Evolutionary conservation across 2,888 invertebrate genomes (phyloP).

Genomic region (Deladenus siricidicola): DNA sequence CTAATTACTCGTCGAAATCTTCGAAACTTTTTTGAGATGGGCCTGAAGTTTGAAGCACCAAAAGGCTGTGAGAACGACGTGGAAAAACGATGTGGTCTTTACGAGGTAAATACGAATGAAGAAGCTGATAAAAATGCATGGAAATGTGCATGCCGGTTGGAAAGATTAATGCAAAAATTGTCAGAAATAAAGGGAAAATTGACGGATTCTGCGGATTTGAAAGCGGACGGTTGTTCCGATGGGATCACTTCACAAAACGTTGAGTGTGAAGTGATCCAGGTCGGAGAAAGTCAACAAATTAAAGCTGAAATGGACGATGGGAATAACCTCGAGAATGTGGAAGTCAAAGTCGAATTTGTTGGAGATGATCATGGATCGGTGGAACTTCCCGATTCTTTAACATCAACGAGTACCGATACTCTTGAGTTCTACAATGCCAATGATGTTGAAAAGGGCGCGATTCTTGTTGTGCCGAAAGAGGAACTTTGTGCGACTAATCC

Average conservation of each 20-base stretch:
- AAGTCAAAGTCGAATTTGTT: too few species aligned
- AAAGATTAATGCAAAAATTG: not conserved
- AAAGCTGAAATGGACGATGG: not conserved
- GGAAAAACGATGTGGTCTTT: not conserved
- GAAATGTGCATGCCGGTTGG: not conserved
- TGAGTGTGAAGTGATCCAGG: not conserved
- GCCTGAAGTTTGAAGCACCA: not conserved
- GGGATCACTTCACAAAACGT: too few species aligned
- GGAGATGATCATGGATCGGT: too few species aligned
- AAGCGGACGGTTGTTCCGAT: not conserved
- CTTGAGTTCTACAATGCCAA: conserved; percentile 8
- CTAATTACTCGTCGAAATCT: conserved; percentile 19
- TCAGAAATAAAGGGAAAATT: too few species aligned
- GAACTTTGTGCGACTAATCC: conserved; percentile 30
- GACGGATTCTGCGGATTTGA: not conserved
- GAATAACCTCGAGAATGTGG: too few species aligned
- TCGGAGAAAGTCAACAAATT: not conserved
- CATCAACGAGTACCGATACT: too few species aligned
- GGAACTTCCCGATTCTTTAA: too few species aligned
- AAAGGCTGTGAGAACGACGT: not conserved
- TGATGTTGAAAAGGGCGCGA: conserved; percentile 10
- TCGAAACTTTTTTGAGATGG: not conserved
- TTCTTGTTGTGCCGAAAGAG: conserved; percentile 29
- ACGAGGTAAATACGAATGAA: not conserved
- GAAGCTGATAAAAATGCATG: not conserved